A percentile compares a stretch with the other conserved stretches of the same genome.
Conservation (phyloP, 2,888 invertebrate genomes). For the Lissonota sp. region DNA sequence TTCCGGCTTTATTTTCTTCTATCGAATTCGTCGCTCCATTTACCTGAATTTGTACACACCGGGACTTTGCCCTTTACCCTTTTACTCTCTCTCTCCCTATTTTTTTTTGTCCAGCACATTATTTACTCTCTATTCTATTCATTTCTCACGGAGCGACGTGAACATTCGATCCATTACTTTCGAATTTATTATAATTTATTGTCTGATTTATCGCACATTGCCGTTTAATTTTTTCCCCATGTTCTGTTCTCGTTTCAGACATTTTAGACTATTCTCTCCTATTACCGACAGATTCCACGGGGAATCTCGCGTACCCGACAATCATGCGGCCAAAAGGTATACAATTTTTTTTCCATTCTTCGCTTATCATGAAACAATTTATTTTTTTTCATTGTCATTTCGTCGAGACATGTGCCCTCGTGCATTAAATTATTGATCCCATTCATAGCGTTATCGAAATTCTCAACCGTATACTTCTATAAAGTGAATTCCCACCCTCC, state of each 20-base stretch:
- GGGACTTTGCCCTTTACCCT: conserved; percentile 50
- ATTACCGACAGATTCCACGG: conserved; percentile 91
- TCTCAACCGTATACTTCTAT: too few species aligned
- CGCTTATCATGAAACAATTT: conserved; percentile 39
- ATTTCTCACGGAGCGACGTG: conserved; percentile 5
- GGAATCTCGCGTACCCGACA: conserved; percentile 89
- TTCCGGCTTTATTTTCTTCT: conserved; percentile 79
- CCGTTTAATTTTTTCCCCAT: conserved; percentile 36
- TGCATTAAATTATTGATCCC: neutral
- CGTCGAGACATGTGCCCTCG: neutral
- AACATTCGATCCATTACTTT: neutral
- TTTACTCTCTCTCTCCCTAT: conserved; percentile 57
- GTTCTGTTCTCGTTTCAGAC: conserved; percentile 86
- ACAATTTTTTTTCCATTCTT: conserved; percentile 63
- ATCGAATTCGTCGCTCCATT: conserved; percentile 77
- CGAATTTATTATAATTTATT: neutral
- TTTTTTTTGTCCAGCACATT: conserved; percentile 49
- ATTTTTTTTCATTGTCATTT: conserved; percentile 14
- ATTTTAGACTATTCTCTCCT: conserved; percentile 90
- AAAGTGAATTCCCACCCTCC: too few species aligned
- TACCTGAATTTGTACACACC: conserved; percentile 78
- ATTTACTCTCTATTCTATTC: conserved; percentile 23
- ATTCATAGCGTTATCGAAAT: too few species aligned
- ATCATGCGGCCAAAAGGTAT: conserved; percentile 90
- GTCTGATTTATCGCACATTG: neutral